A percentile compares a stretch with the other conserved stretches of the same genome.
Conservation (phyloP, 2,888 invertebrate species). For the Chymomyza fuscimana region DNA sequence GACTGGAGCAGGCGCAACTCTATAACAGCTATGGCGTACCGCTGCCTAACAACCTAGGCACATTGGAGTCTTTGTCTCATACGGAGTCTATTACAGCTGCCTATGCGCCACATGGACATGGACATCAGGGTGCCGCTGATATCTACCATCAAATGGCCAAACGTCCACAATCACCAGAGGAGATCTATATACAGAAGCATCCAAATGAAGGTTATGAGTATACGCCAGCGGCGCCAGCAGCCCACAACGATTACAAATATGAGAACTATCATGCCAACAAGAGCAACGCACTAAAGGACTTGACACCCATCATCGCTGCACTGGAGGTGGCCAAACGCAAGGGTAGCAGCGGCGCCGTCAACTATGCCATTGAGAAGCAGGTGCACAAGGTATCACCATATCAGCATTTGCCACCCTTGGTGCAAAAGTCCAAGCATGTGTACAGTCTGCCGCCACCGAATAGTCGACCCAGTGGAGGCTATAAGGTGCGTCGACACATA, state of each 20-base stretch:
- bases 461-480: conserved; percentile 36
- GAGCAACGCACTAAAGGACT: conserved; percentile 62
- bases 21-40: conserved; percentile 64
- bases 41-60: conserved; percentile 68
- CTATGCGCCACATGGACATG: conserved; percentile 61
- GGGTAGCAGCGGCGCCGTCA: conserved; percentile 44
- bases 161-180: conserved; percentile 67
- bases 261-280: conserved; percentile 66
- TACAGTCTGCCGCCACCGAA: conserved; percentile 66
- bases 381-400: conserved; percentile 66
- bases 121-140: conserved; percentile 65
- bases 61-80: conserved; percentile 76
- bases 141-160: conserved; percentile 77
- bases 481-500: conserved; percentile 70
- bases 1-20: conserved; percentile 58
- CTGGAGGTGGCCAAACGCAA: conserved; percentile 74
- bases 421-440: conserved; percentile 74
- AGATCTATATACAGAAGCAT: conserved; percentile 73
- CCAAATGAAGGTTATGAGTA: conserved; percentile 76
- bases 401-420: conserved; percentile 66
- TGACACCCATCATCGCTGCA: conserved; percentile 75
- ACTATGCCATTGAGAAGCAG: conserved; percentile 74
- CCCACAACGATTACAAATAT: conserved; percentile 58
- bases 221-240: conserved; percentile 40
- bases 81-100: conserved; percentile 78